Evolutionary conservation across 2,113 vertebrate species (phyloP), one percentile per base, ranked within the genome.

Genomic region (Urocynchramus pylzowi): DNA sequence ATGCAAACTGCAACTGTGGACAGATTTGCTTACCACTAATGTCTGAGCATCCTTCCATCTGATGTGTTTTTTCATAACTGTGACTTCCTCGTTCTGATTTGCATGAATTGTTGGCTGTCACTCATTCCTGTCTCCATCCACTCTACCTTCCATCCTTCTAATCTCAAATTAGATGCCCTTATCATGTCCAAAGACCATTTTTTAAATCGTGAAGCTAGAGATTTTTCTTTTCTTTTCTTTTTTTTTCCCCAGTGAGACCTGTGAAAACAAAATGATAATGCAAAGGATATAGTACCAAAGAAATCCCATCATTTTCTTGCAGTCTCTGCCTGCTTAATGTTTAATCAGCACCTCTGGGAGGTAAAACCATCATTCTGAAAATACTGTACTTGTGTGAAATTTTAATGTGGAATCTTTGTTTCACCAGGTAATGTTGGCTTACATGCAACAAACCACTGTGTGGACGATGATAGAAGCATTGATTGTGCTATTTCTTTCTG

Each of bases 261-360:
- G 76, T 95, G 95, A 95, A 96, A 97, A 88, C 74, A 95, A 95
- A 96, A 89, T 90, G 92, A 65, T 94, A 94, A 97, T 96, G 89
- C 93, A 95, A 91, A 92, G 93, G 93, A 96, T 85, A 89, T 92
- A 97, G 86, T 95, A 89, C 87, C 93, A 94, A 87, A 89, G 87
- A 94, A 97, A 97, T 65, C 60, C 71, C 86, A 74, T 71, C 94
- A 86, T 80, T 95, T 97, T 97, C 77, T 97, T 95, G 90, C 91
- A 84, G 63, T 86, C 87, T 71, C 53, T 60, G 69, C 83, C 90
- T 95, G 78, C 81, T 84, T 81, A 95, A 80, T 96, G 84, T 93
- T 96, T 95, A 92, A 93, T 87, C 89, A 83, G 79, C 93, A 94
- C 86, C 91, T 96, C 67, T 76, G 64, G 89, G 91, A 95, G 78